Evolutionary conservation across 2,888 invertebrate species (phyloP), one percentile per base, ranked within the genome.

Genomic region (Axea sp.): DNA sequence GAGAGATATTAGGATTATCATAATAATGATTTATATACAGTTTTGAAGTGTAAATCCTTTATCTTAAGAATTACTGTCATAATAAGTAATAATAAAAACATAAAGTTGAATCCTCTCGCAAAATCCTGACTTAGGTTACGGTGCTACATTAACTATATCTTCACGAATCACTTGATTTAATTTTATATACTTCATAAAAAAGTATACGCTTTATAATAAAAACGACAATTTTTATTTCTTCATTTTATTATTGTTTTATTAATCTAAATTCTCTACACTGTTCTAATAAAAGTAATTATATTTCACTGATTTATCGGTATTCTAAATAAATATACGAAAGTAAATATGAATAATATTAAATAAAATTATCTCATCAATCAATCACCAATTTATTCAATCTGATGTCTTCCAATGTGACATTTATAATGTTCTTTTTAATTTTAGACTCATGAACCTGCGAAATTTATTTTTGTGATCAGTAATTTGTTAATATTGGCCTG

Each of bases 391-490:
- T n/a, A n/a, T n/a, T n/a, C n/a, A n/a, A n/a, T n/a, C n/a, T n/a
- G n/a, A n/a, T n/a, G n/a, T n/a, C n/a, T n/a, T n/a, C n/a, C n/a
- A n/a, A n/a, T n/a, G n/a, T n/a, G n/a, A n/a, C n/a, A n/a, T n/a
- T n/a, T 43, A 51, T 35, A 78, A 59, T 55, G 7, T 72, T 67
- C 65, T 71, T 72, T 75, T 83, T 75, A 78, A 69, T 89, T 90
- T 74, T 87, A 98, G 98, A 92, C 92, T 7, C 95, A 96, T 86
- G 97, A 97, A 62, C 98, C 98, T 15, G 96, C 98, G 0, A 98
- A 99, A 88, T 93, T 95, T 22, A 94, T 98, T 82, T 99, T 98
- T 88, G 89, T 98, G 59, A 89, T 95, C 11, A 96, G 98, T 6
- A 99, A 99, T 89, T 87, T 98, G 28, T 89, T 97, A 33, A 93